Percentiles rank a stretch among this genome's conserved stretches.
phyloP scores from a whole-genome alignment of 2,888 invertebrate genomes.

The Mesochorus sp. region DNA sequence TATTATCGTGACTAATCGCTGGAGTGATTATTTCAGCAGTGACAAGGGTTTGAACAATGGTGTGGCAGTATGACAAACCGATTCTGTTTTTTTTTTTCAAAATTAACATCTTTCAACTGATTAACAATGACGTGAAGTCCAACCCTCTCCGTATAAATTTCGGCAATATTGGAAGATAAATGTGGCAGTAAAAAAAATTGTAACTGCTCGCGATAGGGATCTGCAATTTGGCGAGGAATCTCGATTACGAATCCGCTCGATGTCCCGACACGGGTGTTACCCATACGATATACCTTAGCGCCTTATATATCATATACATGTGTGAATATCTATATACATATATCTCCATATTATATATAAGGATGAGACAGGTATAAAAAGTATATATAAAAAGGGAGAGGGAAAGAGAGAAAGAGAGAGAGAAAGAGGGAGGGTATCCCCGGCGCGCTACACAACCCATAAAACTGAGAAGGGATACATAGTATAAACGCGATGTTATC shows the following conservation, averaged over 20 bases:
- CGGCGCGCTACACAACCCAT: slow-evolving; percentile 71
- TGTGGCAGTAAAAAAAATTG: background rate
- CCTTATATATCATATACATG: slow-evolving; percentile 5
- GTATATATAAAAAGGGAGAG: slow-evolving; percentile 12
- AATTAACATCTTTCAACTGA: too few relatives aligned
- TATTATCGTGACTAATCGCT: slow-evolving; percentile 51
- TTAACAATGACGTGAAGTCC: too few relatives aligned
- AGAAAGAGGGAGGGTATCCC: slow-evolving; percentile 64
- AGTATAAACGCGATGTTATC: slow-evolving; percentile 78
- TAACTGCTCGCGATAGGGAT: background rate
- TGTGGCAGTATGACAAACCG: too few relatives aligned
- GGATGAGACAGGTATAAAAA: slow-evolving; percentile 25
- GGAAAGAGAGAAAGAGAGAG: slow-evolving; percentile 35
- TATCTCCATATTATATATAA: slow-evolving; percentile 12
- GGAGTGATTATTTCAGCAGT: slow-evolving; percentile 27
- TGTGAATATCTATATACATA: slow-evolving; percentile 6
- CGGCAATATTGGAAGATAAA: too few relatives aligned
- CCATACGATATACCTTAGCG: slow-evolving; percentile 44
- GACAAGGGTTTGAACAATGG: too few relatives aligned
- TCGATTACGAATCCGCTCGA: slow-evolving; percentile 50
- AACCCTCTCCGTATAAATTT: too few relatives aligned
- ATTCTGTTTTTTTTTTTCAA: too few relatives aligned
- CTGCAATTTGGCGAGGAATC: slow-evolving; percentile 22
- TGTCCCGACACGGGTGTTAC: slow-evolving; percentile 50
- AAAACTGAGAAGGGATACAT: slow-evolving; percentile 68